Evolutionary conservation across 2,888 invertebrate genomes (phyloP), one percentile per base, ranked within the genome.

Genomic region (Hypena proboscidalis): DNA sequence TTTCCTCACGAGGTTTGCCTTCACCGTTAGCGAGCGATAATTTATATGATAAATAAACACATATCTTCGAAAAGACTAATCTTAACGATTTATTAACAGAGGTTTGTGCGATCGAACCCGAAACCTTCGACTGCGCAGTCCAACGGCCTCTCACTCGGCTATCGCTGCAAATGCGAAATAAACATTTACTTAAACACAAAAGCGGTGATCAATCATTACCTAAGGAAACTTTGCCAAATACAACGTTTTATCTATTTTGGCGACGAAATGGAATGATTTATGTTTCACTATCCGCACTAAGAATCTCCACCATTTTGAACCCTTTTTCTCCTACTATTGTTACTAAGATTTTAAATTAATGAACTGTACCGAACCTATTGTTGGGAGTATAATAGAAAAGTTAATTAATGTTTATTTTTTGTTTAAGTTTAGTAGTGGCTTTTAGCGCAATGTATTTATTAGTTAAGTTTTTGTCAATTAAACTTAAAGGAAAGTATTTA

Each of bases 261-360:
- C 49, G 46, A 44, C 46, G 47, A 33, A 58, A 26, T 45, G 8
- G 3, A 35, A 50, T 61, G 64, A 61, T 63, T 63, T 60, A 64
- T 57, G 61, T 22, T 13, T 7, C 17, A 34, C 52, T 61, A 58
- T 58, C 58, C 45, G 29, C 27, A 43, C 45, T 49, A 33, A 61
- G 60, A 57, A 55, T 58, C 53, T 55, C 38, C 10, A 25, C 26
- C 6, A 46, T 29, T 17, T 25, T 20, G 49, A 39, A 58, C 62
- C 59, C 62, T 49, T 61, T n/a, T 33, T 27, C 14, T 36, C 32
- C 26, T 34, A 35, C 27, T 29, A 45, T 54, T 44, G 44, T 78
- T 78, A 74, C 74, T 70, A 71, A 77, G 76, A 78, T 78, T 78
- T 77, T 61, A 74, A 78, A 79, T 79, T 78, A 78, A 79, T 79